phyloP scores from a whole-genome alignment of 2,113 vertebrate genomes.

The Isichthys henryi region DNA sequence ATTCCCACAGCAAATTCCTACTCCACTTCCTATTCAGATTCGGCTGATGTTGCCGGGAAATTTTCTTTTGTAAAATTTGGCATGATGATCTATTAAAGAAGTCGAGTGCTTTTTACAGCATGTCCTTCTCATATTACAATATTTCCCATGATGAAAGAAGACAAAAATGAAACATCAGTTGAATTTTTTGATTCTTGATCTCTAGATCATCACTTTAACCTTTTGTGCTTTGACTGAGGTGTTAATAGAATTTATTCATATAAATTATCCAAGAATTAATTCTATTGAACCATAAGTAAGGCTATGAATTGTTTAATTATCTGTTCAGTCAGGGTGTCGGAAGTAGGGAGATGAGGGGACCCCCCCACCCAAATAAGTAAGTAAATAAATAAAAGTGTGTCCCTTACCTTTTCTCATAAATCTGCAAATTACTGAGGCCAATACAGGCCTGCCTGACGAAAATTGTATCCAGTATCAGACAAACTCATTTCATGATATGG shows the following conservation, averaged over 20 bases:
- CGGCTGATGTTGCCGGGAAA: background rate
- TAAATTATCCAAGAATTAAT: background rate
- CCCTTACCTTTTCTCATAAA: background rate
- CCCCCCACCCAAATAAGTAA: background rate
- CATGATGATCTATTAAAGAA: background rate
- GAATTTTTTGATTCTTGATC: background rate
- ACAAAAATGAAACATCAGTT: background rate
- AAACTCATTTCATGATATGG: background rate
- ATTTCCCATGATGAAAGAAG: background rate
- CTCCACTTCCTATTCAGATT: background rate
- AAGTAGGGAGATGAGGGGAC: background rate
- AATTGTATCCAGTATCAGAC: background rate
- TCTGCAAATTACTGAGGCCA: no score
- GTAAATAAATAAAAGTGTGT: background rate
- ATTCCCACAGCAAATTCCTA: background rate
- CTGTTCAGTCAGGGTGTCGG: background rate
- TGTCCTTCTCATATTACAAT: no score
- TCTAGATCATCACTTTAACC: background rate
- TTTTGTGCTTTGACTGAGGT: background rate
- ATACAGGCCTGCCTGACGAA: background rate
- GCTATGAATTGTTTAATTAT: background rate
- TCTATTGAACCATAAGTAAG: background rate
- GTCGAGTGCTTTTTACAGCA: background rate
- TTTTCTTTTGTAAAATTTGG: background rate
- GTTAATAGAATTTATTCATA: background rate